A percentile compares a stretch with the other conserved stretches of the same genome.
Evolutionary conservation across 2,797 vertebrate species (phyloP).

Genomic region (Phylloscopus collybita): DNA sequence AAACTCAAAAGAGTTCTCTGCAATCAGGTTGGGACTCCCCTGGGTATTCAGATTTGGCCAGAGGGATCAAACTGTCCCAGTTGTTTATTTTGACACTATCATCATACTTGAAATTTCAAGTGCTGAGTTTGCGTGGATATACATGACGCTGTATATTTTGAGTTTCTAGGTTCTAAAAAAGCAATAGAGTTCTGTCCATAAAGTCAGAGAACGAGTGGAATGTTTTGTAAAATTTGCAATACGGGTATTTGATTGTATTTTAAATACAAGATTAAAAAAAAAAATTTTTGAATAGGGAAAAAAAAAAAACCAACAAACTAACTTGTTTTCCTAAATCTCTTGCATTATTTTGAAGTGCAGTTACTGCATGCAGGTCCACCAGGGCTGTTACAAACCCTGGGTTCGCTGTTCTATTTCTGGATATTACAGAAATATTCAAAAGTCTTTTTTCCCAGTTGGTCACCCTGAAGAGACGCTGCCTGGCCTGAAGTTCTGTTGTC

Average conservation of each 20-base stretch:
- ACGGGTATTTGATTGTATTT: constrained; percentile 75
- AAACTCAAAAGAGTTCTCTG: neutral
- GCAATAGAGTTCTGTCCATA: constrained; percentile 76
- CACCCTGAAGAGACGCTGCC: neutral
- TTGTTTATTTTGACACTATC: constrained; percentile 40
- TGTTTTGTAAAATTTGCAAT: constrained; percentile 69
- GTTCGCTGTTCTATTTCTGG: neutral
- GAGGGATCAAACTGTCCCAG: neutral
- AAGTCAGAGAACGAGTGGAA: constrained; percentile 65
- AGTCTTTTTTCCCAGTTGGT: neutral
- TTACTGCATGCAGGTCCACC: neutral
- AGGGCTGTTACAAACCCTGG: constrained; percentile 2
- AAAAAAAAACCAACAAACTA: neutral
- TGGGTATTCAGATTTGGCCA: neutral
- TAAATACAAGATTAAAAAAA: constrained; percentile 16
- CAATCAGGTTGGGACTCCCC: neutral
- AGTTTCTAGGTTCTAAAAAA: constrained; percentile 68
- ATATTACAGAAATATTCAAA: neutral
- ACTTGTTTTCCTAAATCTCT: neutral
- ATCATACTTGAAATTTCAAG: constrained; percentile 55
- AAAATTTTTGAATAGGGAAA: neutral
- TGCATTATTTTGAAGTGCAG: constrained; percentile 3
- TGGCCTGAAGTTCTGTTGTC: constrained; percentile 67
- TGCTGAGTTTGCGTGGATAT: constrained; percentile 31
- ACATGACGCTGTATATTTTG: constrained; percentile 10